These are phyloP conservation scores for Lethenteron camtschaticum DNA, from an alignment of 2,113 vertebrate species.

Conservation along the genomic window DNA sequence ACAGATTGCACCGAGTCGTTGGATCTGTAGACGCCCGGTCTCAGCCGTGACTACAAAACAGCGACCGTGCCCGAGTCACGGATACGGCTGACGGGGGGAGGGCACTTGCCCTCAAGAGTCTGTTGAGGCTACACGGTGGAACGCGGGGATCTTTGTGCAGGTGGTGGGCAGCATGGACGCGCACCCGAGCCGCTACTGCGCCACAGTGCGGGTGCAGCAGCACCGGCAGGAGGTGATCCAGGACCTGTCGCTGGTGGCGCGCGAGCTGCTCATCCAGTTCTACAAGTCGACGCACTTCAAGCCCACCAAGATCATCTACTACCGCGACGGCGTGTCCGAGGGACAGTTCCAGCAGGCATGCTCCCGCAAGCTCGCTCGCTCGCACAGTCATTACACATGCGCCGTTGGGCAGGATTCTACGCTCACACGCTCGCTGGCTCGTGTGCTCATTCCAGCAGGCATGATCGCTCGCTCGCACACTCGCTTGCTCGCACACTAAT, in stretches of 20 bases:
- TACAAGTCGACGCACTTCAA: slow-evolving; percentile 98
- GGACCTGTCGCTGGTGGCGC: slow-evolving; percentile 87
- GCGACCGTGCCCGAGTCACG: too few species aligned
- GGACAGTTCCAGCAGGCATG: slow-evolving; percentile 94
- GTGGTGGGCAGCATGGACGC: slow-evolving; percentile 98
- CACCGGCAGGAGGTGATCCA: slow-evolving; percentile 95
- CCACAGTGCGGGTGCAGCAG: slow-evolving; percentile 77
- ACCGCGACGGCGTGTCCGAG: slow-evolving; percentile 83
- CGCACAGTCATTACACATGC: background rate
- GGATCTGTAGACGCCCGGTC: too few species aligned
- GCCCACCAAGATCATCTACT: slow-evolving; percentile 93
- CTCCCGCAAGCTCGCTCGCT: background rate
- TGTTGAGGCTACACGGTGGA: too few species aligned
- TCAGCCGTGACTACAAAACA: too few species aligned
- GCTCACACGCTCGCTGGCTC: too few species aligned
- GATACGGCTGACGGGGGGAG: too few species aligned
- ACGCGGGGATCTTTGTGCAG: background rate
- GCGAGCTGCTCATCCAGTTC: slow-evolving; percentile 87
- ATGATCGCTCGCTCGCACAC: too few species aligned
- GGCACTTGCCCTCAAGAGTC: too few species aligned
- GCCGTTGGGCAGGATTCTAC: too few species aligned
- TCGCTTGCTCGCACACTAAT: too few species aligned
- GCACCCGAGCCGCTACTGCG: slow-evolving; percentile 87
- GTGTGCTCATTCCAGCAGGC: too few species aligned
- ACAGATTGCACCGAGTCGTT: too few species aligned